Percentiles rank a stretch among this genome's conserved stretches.
Evolutionary conservation across 2,113 vertebrate species (phyloP).

Genomic region (Lepisosteus oculatus): DNA sequence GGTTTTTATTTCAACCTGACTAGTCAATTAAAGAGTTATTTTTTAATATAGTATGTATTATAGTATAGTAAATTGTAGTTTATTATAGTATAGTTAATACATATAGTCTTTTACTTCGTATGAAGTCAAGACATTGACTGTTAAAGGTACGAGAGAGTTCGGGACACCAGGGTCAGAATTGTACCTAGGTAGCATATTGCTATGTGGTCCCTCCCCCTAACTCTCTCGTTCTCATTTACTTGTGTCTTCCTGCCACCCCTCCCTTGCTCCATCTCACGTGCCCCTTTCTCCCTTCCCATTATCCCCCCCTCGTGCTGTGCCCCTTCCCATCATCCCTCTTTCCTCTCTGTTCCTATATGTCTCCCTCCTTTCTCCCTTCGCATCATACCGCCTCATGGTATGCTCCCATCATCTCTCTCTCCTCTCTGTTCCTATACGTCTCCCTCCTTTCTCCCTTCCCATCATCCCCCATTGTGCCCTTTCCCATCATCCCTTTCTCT

Average conservation of each 20-base stretch:
- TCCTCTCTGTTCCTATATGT: background rate
- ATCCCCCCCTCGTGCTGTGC: no score
- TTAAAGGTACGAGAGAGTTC: no score
- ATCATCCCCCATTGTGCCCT: background rate
- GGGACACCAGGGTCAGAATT: background rate
- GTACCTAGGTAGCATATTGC: background rate
- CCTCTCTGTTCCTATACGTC: background rate
- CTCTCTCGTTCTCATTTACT: no score
- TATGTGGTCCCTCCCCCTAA: background rate
- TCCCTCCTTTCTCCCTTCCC: background rate
- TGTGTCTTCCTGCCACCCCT: background rate
- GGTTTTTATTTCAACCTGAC: no score
- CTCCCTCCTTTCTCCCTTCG: background rate
- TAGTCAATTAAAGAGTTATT: no score
- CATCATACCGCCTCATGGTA: no score
- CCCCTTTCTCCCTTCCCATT: background rate
- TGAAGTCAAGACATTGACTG: no score
- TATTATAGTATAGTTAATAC: background rate
- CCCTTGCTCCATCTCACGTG: background rate
- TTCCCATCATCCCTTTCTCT: background rate
- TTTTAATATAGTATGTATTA: no score
- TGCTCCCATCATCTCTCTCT: no score
- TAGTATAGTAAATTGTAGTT: background rate
- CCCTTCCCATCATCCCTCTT: background rate
- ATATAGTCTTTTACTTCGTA: background rate